A percentile compares a stretch with the other conserved stretches of the same genome.
Conservation (phyloP, 2,888 invertebrate species). For the Myopa testacea region DNA sequence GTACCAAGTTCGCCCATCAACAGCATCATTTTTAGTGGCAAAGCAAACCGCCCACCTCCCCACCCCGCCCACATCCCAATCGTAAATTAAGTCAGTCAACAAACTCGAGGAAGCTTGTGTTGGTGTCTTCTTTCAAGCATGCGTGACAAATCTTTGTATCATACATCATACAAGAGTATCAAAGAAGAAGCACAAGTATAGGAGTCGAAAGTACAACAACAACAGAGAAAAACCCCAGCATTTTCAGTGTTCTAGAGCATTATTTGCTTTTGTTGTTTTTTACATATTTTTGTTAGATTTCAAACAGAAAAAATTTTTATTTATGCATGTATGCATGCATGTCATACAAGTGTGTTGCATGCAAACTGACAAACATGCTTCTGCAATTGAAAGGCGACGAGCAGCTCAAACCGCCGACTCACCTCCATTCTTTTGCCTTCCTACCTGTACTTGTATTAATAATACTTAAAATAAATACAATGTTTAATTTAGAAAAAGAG, state of each 20-base stretch:
- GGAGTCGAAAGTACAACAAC: neutral
- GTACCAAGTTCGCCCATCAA: no score
- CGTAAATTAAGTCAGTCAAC: no score
- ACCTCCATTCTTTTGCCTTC: neutral
- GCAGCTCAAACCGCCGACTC: neutral
- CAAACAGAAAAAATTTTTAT: neutral
- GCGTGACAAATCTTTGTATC: neutral
- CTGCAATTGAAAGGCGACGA: no score
- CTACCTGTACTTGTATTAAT: slow-evolving; percentile 29
- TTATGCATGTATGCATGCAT: neutral
- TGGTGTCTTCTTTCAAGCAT: neutral
- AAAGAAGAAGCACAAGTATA: neutral
- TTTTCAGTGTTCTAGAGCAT: neutral
- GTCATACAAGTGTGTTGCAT: no score
- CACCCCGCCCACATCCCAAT: no score
- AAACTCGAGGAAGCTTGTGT: no score
- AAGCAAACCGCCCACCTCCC: no score
- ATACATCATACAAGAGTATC: neutral
- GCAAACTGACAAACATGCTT: no score
- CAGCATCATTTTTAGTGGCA: no score
- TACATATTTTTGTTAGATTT: neutral
- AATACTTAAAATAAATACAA: slow-evolving; percentile 35
- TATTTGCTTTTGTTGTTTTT: no score
- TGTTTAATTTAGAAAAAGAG: slow-evolving; percentile 6
- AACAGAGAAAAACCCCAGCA: neutral